These are phyloP conservation scores for Sinocyclocheilus anshuiensis DNA, from an alignment of 2,113 vertebrate species.

Conservation along the genomic window DNA sequence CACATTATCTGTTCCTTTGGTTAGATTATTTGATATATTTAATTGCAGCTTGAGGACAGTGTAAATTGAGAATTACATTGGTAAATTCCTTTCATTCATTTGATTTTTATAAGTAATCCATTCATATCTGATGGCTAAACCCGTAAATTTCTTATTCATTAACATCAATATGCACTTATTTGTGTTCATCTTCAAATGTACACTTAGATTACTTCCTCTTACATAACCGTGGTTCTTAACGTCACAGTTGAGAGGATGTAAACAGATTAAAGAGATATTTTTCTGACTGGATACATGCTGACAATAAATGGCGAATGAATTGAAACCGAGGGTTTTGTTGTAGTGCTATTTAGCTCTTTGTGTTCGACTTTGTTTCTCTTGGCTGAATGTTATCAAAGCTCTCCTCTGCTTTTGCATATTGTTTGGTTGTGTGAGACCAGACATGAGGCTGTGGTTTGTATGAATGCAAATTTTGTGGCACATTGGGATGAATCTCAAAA, in stretches of 20 bases:
- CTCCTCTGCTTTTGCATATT: not conserved
- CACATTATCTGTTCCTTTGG: not conserved
- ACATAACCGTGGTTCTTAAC: not conserved
- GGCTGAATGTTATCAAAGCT: not conserved
- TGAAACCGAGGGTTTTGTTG: not conserved
- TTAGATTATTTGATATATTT: not conserved
- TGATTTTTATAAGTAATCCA: not conserved
- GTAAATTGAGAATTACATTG: not conserved
- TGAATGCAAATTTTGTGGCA: not conserved
- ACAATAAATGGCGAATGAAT: not conserved
- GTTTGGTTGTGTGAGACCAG: not conserved
- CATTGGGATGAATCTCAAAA: not conserved
- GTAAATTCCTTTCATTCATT: not conserved
- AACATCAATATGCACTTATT: not conserved
- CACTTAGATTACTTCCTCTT: not conserved
- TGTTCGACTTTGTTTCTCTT: not conserved
- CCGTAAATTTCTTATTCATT: not conserved
- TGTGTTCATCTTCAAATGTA: not conserved
- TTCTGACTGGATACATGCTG: not conserved
- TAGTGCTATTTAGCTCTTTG: not conserved
- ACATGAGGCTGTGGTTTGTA: not conserved
- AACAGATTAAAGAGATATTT: constrained; percentile 18
- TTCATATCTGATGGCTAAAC: not conserved
- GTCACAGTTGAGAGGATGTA: constrained; percentile 5
- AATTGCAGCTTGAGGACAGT: not conserved